Conservation (phyloP, 2,888 invertebrate species). For the Ichneumon xanthorius region DNA sequence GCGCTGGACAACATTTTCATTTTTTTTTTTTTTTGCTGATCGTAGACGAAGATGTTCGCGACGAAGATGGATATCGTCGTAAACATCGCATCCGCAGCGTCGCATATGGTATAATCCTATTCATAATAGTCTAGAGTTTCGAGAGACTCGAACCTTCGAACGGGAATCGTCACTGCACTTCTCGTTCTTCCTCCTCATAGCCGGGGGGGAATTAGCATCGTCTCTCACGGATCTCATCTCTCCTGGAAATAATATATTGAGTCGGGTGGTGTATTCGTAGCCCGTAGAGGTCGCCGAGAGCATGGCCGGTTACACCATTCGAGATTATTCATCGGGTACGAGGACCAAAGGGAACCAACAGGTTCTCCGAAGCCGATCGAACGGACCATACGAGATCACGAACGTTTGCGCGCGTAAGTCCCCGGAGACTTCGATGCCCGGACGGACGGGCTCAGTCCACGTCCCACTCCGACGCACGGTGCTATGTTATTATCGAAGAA, state of each 20-base stretch:
- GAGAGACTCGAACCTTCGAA: constrained; percentile 22
- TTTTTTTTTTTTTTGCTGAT: background rate
- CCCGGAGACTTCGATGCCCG: constrained; percentile 62
- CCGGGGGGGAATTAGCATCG: constrained; percentile 45
- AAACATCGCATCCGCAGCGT: constrained; percentile 5
- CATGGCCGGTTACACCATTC: constrained; percentile 24
- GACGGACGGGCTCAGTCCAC: constrained; percentile 30
- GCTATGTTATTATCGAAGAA: constrained; percentile 21
- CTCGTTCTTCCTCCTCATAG: constrained; percentile 3
- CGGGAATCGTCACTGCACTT: constrained; percentile 28
- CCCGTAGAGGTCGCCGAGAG: constrained; percentile 33
- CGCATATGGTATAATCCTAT: background rate
- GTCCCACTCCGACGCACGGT: background rate
- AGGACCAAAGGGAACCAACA: constrained; percentile 13
- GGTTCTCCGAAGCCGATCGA: background rate
- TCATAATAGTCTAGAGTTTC: background rate
- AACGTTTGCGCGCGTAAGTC: constrained; percentile 21
- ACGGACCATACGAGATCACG: background rate
- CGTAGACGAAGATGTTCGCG: constrained; percentile 7
- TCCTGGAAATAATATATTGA: constrained; percentile 48
- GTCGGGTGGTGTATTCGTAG: constrained; percentile 10
- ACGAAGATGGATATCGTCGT: constrained; percentile 32
- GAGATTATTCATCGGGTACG: constrained; percentile 48
- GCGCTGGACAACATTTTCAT: background rate
- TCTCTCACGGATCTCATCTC: constrained; percentile 15